Base-by-base conservation (phyloP, 2,113 vertebrate species). In the Mionectes macconnelli region DNA sequence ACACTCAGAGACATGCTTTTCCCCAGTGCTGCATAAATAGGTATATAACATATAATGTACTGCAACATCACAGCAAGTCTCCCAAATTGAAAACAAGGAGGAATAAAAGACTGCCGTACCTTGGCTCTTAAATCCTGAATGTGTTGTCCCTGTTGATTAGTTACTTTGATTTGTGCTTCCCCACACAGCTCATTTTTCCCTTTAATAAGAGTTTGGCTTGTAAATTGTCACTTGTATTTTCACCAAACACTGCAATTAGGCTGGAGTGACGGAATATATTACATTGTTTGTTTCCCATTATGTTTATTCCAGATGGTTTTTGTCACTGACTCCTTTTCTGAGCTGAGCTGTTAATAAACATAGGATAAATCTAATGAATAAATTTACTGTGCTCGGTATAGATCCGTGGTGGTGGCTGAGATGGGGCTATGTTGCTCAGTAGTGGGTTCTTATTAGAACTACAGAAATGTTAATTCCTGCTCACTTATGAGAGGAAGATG, bases 241-340 rank as follows among this genome's bases (percentile, higher is more conserved):
- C 92, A 97, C 86, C 88, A 90, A 95, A 84, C 88, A 90, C 80
- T 75, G 86, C 92, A 97, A 96, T 96, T 96, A 96, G 83, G 66
- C 86, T 89, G 66, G 56, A 95, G 92, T 88, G 92, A 92, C 3
- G 6, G 92, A 94, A 94, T 94, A 95, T 93, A 94, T 96, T 96
- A 90, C 93, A 89, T 86, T 96, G 93, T 90, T 97, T 95, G 85
- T 96, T 96, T 97, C 92, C 95, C 83, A 89, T 86, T 97, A 96
- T 96, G 94, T 93, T 96, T 95, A 96, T 96, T 97, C 94, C 92
- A 95, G 92, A 93, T 93, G 83, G 64, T 74, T 96, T 96, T 96
- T 96, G 93, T 95, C 96, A 96, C 79, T 90, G 90, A 93, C 90
- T 92, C 60, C 87, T 93, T 86, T 94, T 87, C 76, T 81, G 83